Base-by-base conservation (phyloP, 2,888 invertebrate species). In the Epinotia ramella region DNA sequence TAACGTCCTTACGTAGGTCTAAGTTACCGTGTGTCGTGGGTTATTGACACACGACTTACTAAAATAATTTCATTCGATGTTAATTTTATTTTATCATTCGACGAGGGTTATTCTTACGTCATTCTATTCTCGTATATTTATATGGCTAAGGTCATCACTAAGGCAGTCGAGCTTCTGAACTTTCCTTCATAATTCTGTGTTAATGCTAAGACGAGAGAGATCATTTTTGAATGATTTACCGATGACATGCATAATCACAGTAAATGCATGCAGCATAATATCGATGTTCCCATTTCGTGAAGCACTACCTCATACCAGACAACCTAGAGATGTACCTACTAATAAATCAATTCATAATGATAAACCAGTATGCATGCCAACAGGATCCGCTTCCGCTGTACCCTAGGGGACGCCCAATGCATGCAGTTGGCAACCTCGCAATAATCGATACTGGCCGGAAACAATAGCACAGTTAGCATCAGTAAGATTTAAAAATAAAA, bases 261-360 rank as follows among this genome's bases (percentile, higher is more conserved):
- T 33, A 33, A 33, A 33, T 4, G 6, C 33, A 33, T 33, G 33
- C 33, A 33, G 33, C 49, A 13, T 53, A 53, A 13, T 53, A 53
- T 53, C 49, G n/a, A 49, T n/a, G n/a, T 53, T 53, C 0, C n/a
- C 49, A n/a, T 53, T 53, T 53, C 6, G n/a, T 2, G n/a, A 53
- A 53, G 49, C 49, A 53, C 49, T 53, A 53, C 16, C 16, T 53
- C 49, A 13, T 49, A 49, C 13, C 13, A 13, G 49, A 53, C 5
- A 53, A 53, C n/a, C 49, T 53, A 53, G 49, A 7, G 7, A 16
- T 53, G 49, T 53, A 18, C 9, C 56, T 12, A 56, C 16, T 40
- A 67, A 67, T 67, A 57, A 67, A 67, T 67, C 67, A 40, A 57
- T 67, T 67, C 56, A 40, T 66, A 13, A 33, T 40, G n/a, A 67